Evolutionary conservation across 2,888 invertebrate genomes (phyloP).

Genomic region (Clitarchus hookeri): DNA sequence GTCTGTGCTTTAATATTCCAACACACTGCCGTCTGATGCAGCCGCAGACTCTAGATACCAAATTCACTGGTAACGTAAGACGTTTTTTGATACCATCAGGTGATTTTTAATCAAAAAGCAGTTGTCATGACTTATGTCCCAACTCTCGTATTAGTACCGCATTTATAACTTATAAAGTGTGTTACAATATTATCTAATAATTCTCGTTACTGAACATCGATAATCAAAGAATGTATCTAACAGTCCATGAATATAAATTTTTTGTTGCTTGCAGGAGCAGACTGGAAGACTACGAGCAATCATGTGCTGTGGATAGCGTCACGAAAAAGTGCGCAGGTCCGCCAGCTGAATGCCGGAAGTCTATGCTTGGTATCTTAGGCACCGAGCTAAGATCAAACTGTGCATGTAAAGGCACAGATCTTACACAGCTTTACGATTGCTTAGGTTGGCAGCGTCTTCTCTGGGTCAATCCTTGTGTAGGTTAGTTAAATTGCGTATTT

Average conservation of each 20-base stretch:
- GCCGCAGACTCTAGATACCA: too few species aligned
- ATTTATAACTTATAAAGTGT: too few species aligned
- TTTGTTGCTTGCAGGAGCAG: conserved; percentile 63
- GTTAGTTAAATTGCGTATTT: conserved; percentile 62
- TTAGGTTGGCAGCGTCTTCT: conserved; percentile 87
- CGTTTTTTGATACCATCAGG: too few species aligned
- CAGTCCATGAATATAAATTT: background rate
- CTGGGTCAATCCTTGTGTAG: conserved; percentile 92
- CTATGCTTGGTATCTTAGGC: conserved; percentile 85
- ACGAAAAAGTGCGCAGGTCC: conserved; percentile 89
- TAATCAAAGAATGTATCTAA: too few species aligned
- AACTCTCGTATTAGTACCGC: too few species aligned
- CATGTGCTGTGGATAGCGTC: conserved; percentile 87
- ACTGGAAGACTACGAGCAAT: conserved; percentile 86
- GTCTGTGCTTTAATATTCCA: too few species aligned
- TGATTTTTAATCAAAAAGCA: too few species aligned
- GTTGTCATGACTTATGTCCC: too few species aligned
- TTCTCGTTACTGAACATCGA: too few species aligned
- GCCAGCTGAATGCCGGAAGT: conserved; percentile 80
- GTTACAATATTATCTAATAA: too few species aligned
- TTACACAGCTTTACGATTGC: conserved; percentile 83
- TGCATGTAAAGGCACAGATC: conserved; percentile 85
- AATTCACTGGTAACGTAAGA: too few species aligned
- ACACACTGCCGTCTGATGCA: too few species aligned
- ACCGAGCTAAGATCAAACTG: conserved; percentile 88